Percentiles rank a stretch among this genome's conserved stretches.
These are phyloP conservation scores for Macrocentrus cingulum DNA, from an alignment of 1,140 invertebrate species.

Conservation along the genomic window DNA sequence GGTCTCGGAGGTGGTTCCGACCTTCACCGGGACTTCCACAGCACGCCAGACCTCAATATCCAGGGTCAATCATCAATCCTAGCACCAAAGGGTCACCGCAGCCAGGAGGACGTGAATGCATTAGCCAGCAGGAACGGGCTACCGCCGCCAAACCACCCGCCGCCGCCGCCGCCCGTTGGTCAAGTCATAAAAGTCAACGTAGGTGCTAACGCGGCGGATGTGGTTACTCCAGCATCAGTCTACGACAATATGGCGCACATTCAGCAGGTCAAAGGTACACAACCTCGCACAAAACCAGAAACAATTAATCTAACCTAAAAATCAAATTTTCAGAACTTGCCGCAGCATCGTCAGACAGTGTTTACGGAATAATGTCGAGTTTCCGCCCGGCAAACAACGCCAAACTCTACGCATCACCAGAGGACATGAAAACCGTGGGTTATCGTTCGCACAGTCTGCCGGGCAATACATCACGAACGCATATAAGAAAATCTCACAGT, in stretches of 20 bases:
- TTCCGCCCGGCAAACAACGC: conserved; percentile 82
- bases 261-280: conserved; percentile 58
- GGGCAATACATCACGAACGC: conserved; percentile 57
- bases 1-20: conserved; percentile 60
- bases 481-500: conserved; percentile 69
- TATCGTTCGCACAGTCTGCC: conserved; percentile 70
- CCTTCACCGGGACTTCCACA: conserved; percentile 83
- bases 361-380: conserved; percentile 72
- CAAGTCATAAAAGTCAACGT: conserved; percentile 77
- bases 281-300: too few species aligned
- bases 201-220: conserved; percentile 51
- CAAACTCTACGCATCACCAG: conserved; percentile 85
- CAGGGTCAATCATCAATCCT: conserved; percentile 54
- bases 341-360: conserved; percentile 47
- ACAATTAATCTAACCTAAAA: too few species aligned
- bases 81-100: conserved; percentile 66
- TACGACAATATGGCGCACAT: conserved; percentile 58
- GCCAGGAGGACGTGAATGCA: conserved; percentile 75
- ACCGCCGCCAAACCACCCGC: conserved; percentile 71
- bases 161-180: conserved; percentile 70
- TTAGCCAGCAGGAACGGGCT: conserved; percentile 56
- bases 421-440: conserved; percentile 79
- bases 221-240: conserved; percentile 52
- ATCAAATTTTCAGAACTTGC: conserved; percentile 52
- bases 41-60: conserved; percentile 77